Evolutionary conservation across 2,888 invertebrate genomes (phyloP), one percentile per base, ranked within the genome.

Genomic region (Ichneumoninae sp.): DNA sequence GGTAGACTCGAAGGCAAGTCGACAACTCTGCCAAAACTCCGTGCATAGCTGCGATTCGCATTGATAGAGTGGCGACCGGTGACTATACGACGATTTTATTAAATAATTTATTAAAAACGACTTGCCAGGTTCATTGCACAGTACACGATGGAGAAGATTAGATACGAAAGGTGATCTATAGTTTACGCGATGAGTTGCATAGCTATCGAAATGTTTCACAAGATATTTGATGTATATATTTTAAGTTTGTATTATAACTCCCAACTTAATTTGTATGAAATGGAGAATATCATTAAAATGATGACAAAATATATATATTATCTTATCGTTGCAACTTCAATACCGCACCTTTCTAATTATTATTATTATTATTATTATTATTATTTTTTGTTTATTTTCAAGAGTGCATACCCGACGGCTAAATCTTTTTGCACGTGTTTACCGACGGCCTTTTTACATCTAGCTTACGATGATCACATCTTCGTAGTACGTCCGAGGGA

Each of bases 241-340:
- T 92, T 92, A 93, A 93, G 92, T 93, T 92, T 92, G 92, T 92
- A 92, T 92, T 91, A 93, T 92, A 92, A 92, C 90, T 91, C 91
- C 90, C 89, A 90, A 92, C 91, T 92, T 92, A 92, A 92, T 92
- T 93, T 92, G 91, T 93, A 93, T 93, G 92, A 92, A 92, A 92
- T 92, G 91, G 88, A 92, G 89, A 91, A 92, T 92, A 92, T 92
- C 92, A 93, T 92, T 92, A 92, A 93, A 92, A 91, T 90, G 90
- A 92, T 91, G 90, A 92, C 86, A 85, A 89, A 89, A 89, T 75
- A 81, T 69, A 83, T 19, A 26, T 60, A 57, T 74, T 54, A 8
- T 50, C 22, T 69, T 50, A 30, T 68, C 40, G 16, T 69, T 36
- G 33, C 26, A 60, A 47, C 30, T 62, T 75, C 52, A 52, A 57